Evolutionary conservation across 2,797 vertebrate genomes (phyloP).

Genomic region (Sphaeramia orbicularis): DNA sequence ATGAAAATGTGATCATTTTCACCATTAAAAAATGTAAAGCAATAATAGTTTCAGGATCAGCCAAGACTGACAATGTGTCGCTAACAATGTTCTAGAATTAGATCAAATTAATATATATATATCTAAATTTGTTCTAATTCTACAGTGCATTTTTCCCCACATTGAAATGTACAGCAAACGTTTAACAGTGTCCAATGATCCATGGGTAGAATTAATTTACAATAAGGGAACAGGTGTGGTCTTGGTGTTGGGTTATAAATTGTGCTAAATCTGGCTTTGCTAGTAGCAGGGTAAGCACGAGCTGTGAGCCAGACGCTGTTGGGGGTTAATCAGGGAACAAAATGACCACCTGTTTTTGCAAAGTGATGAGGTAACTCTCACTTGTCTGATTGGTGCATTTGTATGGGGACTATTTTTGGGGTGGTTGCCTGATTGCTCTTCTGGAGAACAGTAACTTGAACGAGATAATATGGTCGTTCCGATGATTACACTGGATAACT

Average conservation of each 20-base stretch:
- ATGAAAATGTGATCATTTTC: slow-evolving; percentile 40
- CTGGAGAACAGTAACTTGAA: slow-evolving; percentile 61
- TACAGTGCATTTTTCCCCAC: slow-evolving; percentile 54
- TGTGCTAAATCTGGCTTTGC: slow-evolving; percentile 56
- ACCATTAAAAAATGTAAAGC: slow-evolving; percentile 36
- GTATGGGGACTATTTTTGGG: slow-evolving; percentile 58
- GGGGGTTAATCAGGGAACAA: slow-evolving; percentile 77
- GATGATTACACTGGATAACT: slow-evolving; percentile 62
- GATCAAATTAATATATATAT: slow-evolving; percentile 33
- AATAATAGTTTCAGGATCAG: slow-evolving; percentile 21
- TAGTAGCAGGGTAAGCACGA: slow-evolving; percentile 43
- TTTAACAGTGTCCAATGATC: slow-evolving; percentile 46
- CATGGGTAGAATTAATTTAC: slow-evolving; percentile 63
- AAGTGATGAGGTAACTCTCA: slow-evolving; percentile 63
- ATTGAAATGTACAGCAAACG: slow-evolving; percentile 41
- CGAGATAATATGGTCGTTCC: slow-evolving; percentile 58
- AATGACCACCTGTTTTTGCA: slow-evolving; percentile 77
- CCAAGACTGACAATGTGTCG: slow-evolving; percentile 38
- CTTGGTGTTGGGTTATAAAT: slow-evolving; percentile 47
- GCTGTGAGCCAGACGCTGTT: slow-evolving; percentile 52
- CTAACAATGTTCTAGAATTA: no score
- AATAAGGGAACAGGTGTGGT: slow-evolving; percentile 64
- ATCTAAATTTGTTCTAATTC: slow-evolving; percentile 34
- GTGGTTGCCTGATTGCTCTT: slow-evolving; percentile 69
- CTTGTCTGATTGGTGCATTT: slow-evolving; percentile 72